Base-by-base conservation (phyloP, 2,797 vertebrate species). In the Amniataba percoides region DNA sequence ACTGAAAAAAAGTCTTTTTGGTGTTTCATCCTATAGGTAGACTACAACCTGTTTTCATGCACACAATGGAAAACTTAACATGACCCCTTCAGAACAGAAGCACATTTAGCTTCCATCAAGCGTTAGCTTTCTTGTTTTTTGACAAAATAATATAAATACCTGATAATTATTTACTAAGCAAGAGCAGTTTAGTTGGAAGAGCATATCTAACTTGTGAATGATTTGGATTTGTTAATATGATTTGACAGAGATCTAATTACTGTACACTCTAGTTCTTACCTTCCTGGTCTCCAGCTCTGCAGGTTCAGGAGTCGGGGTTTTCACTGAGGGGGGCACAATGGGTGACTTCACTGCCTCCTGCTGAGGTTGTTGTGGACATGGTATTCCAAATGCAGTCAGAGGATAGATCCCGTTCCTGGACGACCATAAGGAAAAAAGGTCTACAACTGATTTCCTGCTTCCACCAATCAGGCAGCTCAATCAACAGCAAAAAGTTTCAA, bases 341-440 rank as follows among this genome's bases (percentile, higher is more conserved):
- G 98, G 98, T 0, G 98, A 99, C 56, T 97, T 98, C 74, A 98
- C 98, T 23, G 97, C 88, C 40, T 99, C 97, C 90, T 98, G 97
- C 92, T 99, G 98, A 9, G 98, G 97, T 71, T 98, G 98, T 78
- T 99, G 98, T 49, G 97, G 97, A 53, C 96, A 95, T 0, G 97
- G 97, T 36, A 99, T 91, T 69, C 98, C 97, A n/a, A 99, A 99
- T 1, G 98, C 98, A 0, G 97, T 99, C 74, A 99, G 93, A 11
- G 98, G 98, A 81, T 99, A 99, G 88, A 99, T 99, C 45, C 98
- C 98, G 43, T 99, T 99, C 92, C 98, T 99, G 53, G 45, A n/a
- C 9, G 19, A 51, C 0, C 15, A 19, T 58, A 36, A 48, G 11
- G 63, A 4, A 34, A 39, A 55, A n/a, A 31, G 1, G 42, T 12